A percentile compares a stretch with the other conserved stretches of the same genome.
Evolutionary conservation across 2,888 invertebrate species (phyloP).

Genomic region (Metopia argyrocephala): DNA sequence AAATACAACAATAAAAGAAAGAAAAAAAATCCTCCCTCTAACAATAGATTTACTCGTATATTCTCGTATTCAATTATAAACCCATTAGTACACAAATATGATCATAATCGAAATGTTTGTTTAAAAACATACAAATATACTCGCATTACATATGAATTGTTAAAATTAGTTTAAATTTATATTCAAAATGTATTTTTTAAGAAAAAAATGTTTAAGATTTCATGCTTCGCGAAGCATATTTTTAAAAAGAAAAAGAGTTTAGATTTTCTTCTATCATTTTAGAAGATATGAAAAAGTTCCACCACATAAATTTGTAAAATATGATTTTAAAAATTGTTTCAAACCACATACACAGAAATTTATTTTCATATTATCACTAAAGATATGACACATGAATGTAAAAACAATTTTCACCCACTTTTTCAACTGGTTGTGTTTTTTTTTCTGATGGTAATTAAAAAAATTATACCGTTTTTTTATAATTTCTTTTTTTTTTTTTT

Average conservation of each 20-base stretch:
- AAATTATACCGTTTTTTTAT: too few relatives aligned
- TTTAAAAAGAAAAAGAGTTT: slow-evolving; percentile 25
- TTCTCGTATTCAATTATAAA: not conserved
- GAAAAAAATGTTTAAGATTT: slow-evolving; percentile 47
- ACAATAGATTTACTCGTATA: not conserved
- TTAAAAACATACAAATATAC: not conserved
- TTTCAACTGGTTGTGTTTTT: not conserved
- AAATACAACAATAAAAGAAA: not conserved
- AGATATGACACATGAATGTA: slow-evolving; percentile 3
- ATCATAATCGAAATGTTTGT: not conserved
- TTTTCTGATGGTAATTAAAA: not conserved
- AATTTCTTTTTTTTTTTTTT: not conserved
- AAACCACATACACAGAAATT: not conserved
- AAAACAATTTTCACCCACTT: slow-evolving; percentile 26
- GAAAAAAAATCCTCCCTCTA: too few relatives aligned
- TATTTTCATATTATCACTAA: not conserved
- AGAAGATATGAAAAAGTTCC: slow-evolving; percentile 34
- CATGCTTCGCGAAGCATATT: slow-evolving; percentile 61
- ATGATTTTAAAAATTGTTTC: not conserved
- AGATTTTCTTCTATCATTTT: not conserved
- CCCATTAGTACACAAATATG: not conserved
- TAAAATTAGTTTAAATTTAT: not conserved
- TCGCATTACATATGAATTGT: not conserved
- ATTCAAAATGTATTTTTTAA: not conserved
- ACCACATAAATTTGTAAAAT: slow-evolving; percentile 27